A percentile compares a stretch with the other conserved stretches of the same genome.
Evolutionary conservation across 2,113 vertebrate species (phyloP).

Genomic region (Thymallus thymallus): DNA sequence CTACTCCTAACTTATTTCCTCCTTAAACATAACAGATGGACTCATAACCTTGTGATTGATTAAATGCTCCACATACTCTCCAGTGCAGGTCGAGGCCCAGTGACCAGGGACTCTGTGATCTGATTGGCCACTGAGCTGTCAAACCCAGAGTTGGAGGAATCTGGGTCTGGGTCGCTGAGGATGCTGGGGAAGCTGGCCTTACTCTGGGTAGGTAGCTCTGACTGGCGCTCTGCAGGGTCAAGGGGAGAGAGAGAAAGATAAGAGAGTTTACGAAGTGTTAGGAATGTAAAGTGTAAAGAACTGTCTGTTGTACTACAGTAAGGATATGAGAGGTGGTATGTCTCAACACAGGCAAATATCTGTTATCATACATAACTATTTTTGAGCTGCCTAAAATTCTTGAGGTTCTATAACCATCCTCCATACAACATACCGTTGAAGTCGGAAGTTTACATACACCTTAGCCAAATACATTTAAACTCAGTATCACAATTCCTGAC

Average conservation of each 20-base stretch:
- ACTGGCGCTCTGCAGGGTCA: conserved; percentile 85
- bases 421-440: neutral
- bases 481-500: no score
- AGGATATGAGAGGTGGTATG: no score
- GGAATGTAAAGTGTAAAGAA: neutral
- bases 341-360: no score
- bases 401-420: neutral
- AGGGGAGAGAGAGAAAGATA: neutral
- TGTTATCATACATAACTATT: no score
- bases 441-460: no score
- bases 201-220: conserved; percentile 94
- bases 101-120: conserved; percentile 95
- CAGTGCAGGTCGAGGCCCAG: conserved; percentile 92
- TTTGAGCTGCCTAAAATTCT: no score
- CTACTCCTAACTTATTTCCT: no score
- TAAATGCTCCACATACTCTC: conserved; percentile 82
- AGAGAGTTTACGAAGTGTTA: neutral
- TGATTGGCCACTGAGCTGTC: conserved; percentile 97
- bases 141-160: conserved; percentile 95
- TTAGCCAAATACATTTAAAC: no score
- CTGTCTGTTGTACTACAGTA: no score
- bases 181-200: conserved; percentile 97
- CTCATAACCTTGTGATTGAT: neutral
- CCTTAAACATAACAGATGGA: neutral
- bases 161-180: conserved; percentile 94